Evolutionary conservation across 2,797 vertebrate genomes (phyloP), one percentile per base, ranked within the genome.

Genomic region (Adelosebastes latens): DNA sequence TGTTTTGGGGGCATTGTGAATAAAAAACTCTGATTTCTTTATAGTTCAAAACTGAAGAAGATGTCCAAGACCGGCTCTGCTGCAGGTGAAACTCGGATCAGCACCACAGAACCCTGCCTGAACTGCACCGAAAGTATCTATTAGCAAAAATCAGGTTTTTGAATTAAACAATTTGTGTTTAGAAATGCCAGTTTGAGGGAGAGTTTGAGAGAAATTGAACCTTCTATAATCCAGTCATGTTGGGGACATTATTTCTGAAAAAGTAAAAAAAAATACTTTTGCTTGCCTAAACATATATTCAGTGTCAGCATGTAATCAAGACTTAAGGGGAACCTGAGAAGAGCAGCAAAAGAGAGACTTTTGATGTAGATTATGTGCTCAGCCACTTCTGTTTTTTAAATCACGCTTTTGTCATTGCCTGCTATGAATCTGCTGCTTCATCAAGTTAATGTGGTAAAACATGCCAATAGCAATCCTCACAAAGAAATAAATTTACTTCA

Each of bases 41-140:
- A 34, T 29, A 95, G 94, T 25, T 8, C 64, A 9, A 94, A 86
- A 86, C 88, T 95, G 77, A 88, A 80, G 67, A 89, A 72, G 58
- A 72, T 93, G 91, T 88, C 93, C 25, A 77, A 72, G 42, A 2
- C 0, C 1, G 2, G 2, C 22, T 2, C 72, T 49, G 52, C 66
- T 52, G 32, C 49, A 62, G 58, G 5, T 16, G 49, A 22, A 66
- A 16, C 34, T 14, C 5, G 3, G 12, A 46, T 31, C 31, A 69
- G 1, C 0, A 27, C 60, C 39, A 58, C 68, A 18, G 64, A 75
- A 42, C 12, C 42, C 16, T 81, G 69, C 59, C 6, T 16, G 2
- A 78, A 79, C 36, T 49, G 7, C 80, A 88, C 79, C 1, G 10
- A 55, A 6, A 13, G 14, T 3, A 76, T 84, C 25, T 79, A 81